Evolutionary conservation across 92 coral and sea anemone genomes (phyloP), one percentile per base, ranked within the genome.

Genomic region (Phenganax stokvisi): DNA sequence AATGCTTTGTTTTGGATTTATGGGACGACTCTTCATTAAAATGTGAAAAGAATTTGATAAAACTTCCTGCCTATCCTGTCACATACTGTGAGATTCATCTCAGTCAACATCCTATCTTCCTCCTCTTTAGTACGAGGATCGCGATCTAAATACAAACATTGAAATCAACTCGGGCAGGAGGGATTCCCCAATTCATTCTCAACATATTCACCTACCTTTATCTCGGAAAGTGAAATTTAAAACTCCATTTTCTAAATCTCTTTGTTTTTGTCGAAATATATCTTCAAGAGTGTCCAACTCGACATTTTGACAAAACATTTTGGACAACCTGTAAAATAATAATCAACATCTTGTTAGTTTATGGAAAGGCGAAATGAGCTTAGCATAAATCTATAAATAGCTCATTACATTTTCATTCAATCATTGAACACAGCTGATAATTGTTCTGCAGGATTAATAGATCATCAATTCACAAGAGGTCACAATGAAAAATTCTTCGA

Each of bases 241-340:
- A 29, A 79, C 65, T 12, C 83, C 83, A 16, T 65, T 63, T 64
- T 79, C 83, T 25, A 79, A 17, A 13, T 79, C 83, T 62, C 89
- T 75, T 74, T 88, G 93, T 6, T 94, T 86, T 57, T 90, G 88
- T 81, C 92, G 88, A 71, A 93, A 93, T 61, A 93, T 88, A 28
- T 93, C 97, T 72, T 93, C 98, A 60, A 93, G 79, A 12, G 93
- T 90, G 61, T 93, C 97, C 16, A 93, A 88, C 59, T 93, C 97
- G 29, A 91, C 59, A 10, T 56, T 73, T 62, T 63, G 72, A 52
- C 73, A 68, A 6, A 79, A 51, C 83, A 79, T 79, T 60, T 79
- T 68, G 68, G 51, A 58, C n/a, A 79, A 9, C 74, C 83, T 63
- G 52, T 7, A 59, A 3, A 58, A 57, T 11, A 57, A 37, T 17